These are phyloP conservation scores for Numida meleagris DNA, from an alignment of 2,113 vertebrate genomes.

Conservation along the genomic window DNA sequence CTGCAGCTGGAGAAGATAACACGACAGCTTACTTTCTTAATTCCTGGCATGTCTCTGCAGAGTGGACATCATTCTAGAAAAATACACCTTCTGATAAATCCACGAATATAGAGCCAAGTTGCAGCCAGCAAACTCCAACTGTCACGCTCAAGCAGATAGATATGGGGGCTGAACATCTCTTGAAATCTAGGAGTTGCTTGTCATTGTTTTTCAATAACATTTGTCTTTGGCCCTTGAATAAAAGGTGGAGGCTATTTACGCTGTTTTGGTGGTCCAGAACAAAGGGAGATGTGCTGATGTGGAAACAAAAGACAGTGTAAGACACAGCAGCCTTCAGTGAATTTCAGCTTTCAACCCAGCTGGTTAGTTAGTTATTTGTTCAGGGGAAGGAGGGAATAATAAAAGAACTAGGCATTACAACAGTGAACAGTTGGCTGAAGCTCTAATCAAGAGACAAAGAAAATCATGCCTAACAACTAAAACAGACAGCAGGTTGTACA, in stretches of 20 bases:
- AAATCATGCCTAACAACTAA: constrained; percentile 39
- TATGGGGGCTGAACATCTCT: not conserved
- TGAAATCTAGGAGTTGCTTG: not conserved
- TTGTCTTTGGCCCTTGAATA: not conserved
- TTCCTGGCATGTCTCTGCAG: not conserved
- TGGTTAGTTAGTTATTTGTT: not conserved
- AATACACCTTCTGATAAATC: not conserved
- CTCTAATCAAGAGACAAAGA: constrained; percentile 33
- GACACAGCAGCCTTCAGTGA: not conserved
- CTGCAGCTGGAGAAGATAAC: not conserved
- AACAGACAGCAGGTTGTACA: constrained; percentile 58
- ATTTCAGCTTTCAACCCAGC: not conserved
- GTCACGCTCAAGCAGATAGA: accelerated
- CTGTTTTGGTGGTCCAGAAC: not conserved
- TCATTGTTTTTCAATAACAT: not conserved
- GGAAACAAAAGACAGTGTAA: not conserved
- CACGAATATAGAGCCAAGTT: not conserved
- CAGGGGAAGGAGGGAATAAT: not conserved
- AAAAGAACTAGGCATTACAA: not conserved
- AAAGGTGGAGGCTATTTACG: not conserved
- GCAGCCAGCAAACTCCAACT: not conserved
- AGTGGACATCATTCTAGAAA: not conserved
- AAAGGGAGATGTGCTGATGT: not conserved
- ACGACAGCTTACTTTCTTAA: not conserved
- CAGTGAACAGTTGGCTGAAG: constrained; percentile 18